These are phyloP conservation scores for Drosophila trapezifrons DNA, from an alignment of 1,140 invertebrate genomes.

Conservation along the genomic window DNA sequence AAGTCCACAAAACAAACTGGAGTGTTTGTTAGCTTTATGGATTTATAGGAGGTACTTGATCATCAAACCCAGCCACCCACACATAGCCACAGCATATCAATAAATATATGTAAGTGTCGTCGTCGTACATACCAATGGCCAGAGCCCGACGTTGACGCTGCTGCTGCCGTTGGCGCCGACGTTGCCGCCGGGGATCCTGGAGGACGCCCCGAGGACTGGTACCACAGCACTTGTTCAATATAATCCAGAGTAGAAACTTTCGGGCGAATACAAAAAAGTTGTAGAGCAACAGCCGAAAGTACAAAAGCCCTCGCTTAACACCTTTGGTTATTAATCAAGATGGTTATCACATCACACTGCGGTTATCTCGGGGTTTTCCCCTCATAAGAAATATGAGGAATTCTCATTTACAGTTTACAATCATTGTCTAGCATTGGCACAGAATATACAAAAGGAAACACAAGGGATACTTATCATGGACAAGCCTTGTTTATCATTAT, in stretches of 20 bases:
- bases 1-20: conserved; percentile 37
- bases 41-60: conserved; percentile 44
- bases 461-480: neutral
- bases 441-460: neutral
- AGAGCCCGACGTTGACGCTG: conserved; percentile 7
- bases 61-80: conserved; percentile 38
- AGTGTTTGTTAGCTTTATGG: conserved; percentile 41
- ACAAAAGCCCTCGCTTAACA: conserved; percentile 9
- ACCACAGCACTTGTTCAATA: conserved; percentile 54
- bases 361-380: neutral
- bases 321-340: conserved; percentile 1
- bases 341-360: neutral
- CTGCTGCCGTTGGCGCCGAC: conserved; percentile 1
- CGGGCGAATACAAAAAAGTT: neutral
- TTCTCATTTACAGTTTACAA: too few species aligned
- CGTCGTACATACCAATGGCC: conserved; percentile 34
- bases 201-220: conserved; percentile 1
- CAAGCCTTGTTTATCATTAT: neutral
- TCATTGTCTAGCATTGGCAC: neutral
- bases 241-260: conserved; percentile 58
- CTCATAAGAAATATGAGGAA: too few species aligned
- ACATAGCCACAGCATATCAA: conserved; percentile 43
- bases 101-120: conserved; percentile 9
- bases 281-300: neutral
- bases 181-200: conserved; percentile 7